Evolutionary conservation across 2,113 vertebrate genomes (phyloP).

Genomic region (Coryphaenoides rupestris): DNA sequence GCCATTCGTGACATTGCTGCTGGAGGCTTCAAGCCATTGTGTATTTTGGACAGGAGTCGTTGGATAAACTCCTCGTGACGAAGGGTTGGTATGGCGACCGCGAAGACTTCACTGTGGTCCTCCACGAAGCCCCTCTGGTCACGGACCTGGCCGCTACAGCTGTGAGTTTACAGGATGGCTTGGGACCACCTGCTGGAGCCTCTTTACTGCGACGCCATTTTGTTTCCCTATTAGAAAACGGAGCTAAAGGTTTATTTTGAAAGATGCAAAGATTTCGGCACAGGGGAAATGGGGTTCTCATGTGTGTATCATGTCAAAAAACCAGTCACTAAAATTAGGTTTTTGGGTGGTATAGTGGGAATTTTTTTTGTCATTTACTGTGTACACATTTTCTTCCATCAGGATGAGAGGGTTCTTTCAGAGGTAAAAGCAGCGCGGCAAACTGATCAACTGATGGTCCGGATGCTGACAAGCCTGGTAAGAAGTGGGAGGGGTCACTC

Average conservation of each 20-base stretch:
- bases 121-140: conserved; percentile 69
- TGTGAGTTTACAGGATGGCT: conserved; percentile 40
- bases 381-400: conserved; percentile 5
- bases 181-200: too few species aligned
- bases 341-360: background rate
- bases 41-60: conserved; percentile 47
- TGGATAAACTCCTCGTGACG: conserved; percentile 55
- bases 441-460: conserved; percentile 50
- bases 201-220: background rate
- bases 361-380: background rate
- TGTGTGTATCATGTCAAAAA: too few species aligned
- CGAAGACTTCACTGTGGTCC: conserved; percentile 77
- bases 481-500: conserved; percentile 14
- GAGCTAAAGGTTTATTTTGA: too few species aligned
- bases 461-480: conserved; percentile 69
- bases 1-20: too few species aligned
- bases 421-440: conserved; percentile 24
- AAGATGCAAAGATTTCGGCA: too few species aligned
- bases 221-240: too few species aligned
- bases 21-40: too few species aligned
- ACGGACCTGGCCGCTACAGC: conserved; percentile 14
- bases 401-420: conserved; percentile 42
- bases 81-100: conserved; percentile 56
- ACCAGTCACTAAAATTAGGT: too few species aligned
- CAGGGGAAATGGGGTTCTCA: too few species aligned